A percentile compares a stretch with the other conserved stretches of the same genome.
phyloP scores from a whole-genome alignment of 1,140 invertebrate species.

The Lasioglossum albipes region DNA sequence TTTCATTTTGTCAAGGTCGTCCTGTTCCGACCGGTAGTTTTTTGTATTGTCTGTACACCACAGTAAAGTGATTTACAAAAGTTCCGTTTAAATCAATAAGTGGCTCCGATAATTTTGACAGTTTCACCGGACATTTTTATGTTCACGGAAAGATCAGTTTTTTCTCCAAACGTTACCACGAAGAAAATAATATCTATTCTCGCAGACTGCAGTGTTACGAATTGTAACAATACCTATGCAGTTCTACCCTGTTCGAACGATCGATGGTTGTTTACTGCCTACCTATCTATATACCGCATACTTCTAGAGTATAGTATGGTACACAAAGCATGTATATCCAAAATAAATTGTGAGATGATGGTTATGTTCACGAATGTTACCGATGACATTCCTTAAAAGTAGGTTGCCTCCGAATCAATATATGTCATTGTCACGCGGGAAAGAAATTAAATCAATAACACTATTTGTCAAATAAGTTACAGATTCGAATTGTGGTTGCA shows the following conservation, averaged over 20 bases:
- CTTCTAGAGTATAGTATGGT: neutral
- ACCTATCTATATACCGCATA: neutral
- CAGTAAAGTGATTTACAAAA: too few relatives aligned
- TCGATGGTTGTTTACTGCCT: constrained; percentile 39
- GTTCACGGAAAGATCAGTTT: too few relatives aligned
- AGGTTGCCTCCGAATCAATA: constrained; percentile 61
- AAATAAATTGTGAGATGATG: constrained; percentile 19
- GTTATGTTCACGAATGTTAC: constrained; percentile 59
- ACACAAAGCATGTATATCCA: constrained; percentile 32
- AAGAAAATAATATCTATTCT: neutral
- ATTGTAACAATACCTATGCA: constrained; percentile 10
- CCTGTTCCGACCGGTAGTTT: too few relatives aligned
- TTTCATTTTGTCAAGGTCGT: too few relatives aligned
- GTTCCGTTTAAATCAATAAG: too few relatives aligned
- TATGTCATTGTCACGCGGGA: neutral
- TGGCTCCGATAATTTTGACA: too few relatives aligned
- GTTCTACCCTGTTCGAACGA: neutral
- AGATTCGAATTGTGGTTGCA: neutral
- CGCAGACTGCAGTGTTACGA: neutral
- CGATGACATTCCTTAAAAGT: constrained; percentile 57
- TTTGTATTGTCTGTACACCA: too few relatives aligned
- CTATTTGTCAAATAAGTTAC: neutral
- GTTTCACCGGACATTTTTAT: too few relatives aligned
- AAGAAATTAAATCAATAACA: constrained; percentile 8
- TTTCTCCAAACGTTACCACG: too few relatives aligned